Conservation (phyloP, 2,888 invertebrate genomes). For the Calameuta idolon region DNA sequence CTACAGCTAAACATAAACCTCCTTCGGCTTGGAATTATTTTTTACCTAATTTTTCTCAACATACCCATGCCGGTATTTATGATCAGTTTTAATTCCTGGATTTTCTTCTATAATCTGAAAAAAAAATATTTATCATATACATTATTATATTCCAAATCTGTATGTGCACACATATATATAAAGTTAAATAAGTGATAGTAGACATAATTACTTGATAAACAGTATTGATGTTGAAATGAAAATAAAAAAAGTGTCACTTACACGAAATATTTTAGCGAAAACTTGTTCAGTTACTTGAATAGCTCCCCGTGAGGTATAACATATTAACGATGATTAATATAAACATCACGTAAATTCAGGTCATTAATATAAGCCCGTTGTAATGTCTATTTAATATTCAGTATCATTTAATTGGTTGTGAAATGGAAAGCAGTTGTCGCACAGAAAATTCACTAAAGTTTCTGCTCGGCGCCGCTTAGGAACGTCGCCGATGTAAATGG, state of each 20-base stretch:
- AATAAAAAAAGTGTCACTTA: background rate
- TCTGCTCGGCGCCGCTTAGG: background rate
- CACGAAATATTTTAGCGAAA: background rate
- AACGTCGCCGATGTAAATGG: background rate
- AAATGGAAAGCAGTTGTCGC: background rate
- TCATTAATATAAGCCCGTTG: background rate
- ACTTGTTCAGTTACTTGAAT: background rate
- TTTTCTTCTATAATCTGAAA: background rate
- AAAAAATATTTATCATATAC: background rate
- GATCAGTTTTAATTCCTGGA: background rate
- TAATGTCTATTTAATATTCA: background rate
- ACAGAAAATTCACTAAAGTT: background rate
- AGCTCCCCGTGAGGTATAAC: background rate
- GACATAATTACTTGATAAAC: background rate
- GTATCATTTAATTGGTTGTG: background rate
- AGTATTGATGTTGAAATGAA: background rate
- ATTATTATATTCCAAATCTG: background rate
- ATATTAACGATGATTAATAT: background rate
- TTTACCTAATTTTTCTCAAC: background rate
- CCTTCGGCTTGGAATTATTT: slow-evolving; percentile 16
- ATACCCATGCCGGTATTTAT: background rate
- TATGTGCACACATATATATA: background rate
- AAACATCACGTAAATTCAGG: background rate
- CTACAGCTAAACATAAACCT: slow-evolving; percentile 41
- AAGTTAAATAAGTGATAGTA: background rate